Percentiles rank a stretch among this genome's conserved stretches.
Conservation (phyloP, 2,797 vertebrate genomes). For the Synaphobranchus kaupii region DNA sequence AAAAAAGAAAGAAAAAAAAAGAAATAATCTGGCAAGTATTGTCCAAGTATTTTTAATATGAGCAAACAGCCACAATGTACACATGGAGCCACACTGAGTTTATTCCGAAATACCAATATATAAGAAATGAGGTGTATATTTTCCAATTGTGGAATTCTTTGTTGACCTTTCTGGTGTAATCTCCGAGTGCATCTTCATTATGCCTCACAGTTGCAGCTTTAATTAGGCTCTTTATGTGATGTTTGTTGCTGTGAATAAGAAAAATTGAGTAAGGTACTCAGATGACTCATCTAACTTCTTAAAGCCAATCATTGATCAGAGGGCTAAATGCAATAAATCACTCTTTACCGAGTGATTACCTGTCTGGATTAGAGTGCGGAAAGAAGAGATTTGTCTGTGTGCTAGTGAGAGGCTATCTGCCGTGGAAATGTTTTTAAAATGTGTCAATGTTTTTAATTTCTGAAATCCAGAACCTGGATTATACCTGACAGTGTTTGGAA, state of each 20-base stretch:
- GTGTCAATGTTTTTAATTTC: not conserved
- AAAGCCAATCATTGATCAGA: not conserved
- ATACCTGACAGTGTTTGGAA: not conserved
- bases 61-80: too few relatives aligned
- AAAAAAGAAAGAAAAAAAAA: too few relatives aligned
- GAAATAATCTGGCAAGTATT: too few relatives aligned
- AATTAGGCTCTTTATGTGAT: not conserved
- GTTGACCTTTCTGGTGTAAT: not conserved
- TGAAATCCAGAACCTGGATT: not conserved
- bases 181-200: not conserved
- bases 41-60: too few relatives aligned
- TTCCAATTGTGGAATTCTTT: not conserved
- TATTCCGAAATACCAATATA: too few relatives aligned
- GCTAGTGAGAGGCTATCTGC: not conserved
- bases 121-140: not conserved
- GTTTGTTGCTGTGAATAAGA: not conserved
- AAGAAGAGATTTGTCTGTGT: not conserved
- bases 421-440: not conserved
- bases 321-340: not conserved
- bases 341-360: not conserved
- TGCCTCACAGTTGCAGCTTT: not conserved
- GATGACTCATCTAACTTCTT: slow-evolving; percentile 2
- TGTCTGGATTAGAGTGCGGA: not conserved
- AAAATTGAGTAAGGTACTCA: not conserved
- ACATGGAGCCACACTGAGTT: too few relatives aligned